A percentile compares a stretch with the other conserved stretches of the same genome.
Conservation (phyloP, 2,797 vertebrate genomes). For the Ctenopoma kingsleyae region DNA sequence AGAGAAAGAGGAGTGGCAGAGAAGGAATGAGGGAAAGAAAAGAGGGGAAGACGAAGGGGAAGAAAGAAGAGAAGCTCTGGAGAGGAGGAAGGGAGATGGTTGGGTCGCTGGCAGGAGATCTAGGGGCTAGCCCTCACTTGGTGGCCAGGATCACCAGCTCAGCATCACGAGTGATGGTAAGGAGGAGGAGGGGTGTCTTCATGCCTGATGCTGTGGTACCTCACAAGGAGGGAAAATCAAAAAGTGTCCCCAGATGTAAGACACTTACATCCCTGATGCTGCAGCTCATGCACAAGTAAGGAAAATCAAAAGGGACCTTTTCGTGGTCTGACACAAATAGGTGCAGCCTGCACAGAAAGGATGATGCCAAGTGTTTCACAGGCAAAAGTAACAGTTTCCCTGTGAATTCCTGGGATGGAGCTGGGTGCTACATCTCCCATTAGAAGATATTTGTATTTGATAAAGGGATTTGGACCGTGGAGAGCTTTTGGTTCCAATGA, state of each 20-base stretch:
- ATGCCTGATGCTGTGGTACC: conserved; percentile 47
- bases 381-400: conserved; percentile 54
- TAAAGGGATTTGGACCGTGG: conserved; percentile 55
- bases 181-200: conserved; percentile 18
- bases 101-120: conserved; percentile 32
- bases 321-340: conserved; percentile 71
- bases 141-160: conserved; percentile 48
- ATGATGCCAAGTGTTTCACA: conserved; percentile 40
- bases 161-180: conserved; percentile 27
- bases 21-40: conserved; percentile 16
- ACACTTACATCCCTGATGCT: conserved; percentile 63
- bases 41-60: conserved; percentile 4
- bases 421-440: conserved; percentile 29
- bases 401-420: conserved; percentile 43
- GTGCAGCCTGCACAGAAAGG: conserved; percentile 36
- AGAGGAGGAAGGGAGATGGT: conserved; percentile 10
- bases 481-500: conserved; percentile 59
- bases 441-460: conserved; percentile 61
- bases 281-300: conserved; percentile 64
- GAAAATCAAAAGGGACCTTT: conserved; percentile 78
- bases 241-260: conserved; percentile 62
- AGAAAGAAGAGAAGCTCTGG: conserved; percentile 14
- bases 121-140: conserved; percentile 47
- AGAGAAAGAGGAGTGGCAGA: conserved; percentile 29
- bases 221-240: conserved; percentile 69